These are phyloP conservation scores for Trilocha varians DNA, from an alignment of 2,888 invertebrate genomes.

Conservation along the genomic window DNA sequence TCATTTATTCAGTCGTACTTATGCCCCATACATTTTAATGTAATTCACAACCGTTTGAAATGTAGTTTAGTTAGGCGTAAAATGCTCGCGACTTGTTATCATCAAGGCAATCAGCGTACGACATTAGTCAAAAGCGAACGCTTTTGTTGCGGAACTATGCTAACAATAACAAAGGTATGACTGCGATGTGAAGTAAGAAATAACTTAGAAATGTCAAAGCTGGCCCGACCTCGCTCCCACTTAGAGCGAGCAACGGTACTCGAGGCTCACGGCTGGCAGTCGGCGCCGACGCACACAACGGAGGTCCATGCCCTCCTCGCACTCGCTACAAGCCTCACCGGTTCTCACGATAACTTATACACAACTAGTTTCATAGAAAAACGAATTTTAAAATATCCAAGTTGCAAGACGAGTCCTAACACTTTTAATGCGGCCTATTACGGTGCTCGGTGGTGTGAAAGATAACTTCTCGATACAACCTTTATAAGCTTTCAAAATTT, in stretches of 20 bases:
- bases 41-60: too few species aligned
- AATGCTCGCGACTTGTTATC: background rate
- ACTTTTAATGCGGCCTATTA: slow-evolving; percentile 30
- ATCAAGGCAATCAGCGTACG: background rate
- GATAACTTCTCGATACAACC: slow-evolving; percentile 36
- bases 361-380: background rate
- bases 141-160: slow-evolving; percentile 19
- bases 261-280: slow-evolving; percentile 31
- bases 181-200: slow-evolving; percentile 28
- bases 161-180: slow-evolving; percentile 13
- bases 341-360: background rate
- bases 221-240: slow-evolving; percentile 55
- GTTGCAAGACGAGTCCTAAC: slow-evolving; percentile 8
- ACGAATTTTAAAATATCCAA: background rate
- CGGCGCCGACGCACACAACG: slow-evolving; percentile 41
- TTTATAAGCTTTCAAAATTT: slow-evolving; percentile 32
- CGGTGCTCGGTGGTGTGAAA: slow-evolving; percentile 24
- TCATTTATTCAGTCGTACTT: too few species aligned
- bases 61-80: too few species aligned
- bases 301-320: slow-evolving; percentile 62
- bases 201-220: slow-evolving; percentile 63
- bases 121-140: slow-evolving; percentile 11
- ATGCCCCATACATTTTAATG: too few species aligned
- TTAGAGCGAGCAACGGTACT: slow-evolving; percentile 61
- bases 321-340: slow-evolving; percentile 5